phyloP scores from a whole-genome alignment of 2,888 invertebrate genomes.

The Scaptomyza cyrtandrae region DNA sequence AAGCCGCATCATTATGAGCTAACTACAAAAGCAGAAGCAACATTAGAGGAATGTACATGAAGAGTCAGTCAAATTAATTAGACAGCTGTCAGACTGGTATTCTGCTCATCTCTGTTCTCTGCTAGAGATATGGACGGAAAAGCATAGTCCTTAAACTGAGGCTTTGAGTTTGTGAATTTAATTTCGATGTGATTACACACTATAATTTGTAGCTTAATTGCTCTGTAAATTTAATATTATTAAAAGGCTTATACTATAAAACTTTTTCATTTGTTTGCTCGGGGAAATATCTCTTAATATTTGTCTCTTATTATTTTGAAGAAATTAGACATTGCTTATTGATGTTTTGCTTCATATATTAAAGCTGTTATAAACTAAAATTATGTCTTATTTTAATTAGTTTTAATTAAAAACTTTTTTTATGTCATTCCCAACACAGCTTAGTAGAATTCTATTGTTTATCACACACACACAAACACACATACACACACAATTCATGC shows the following conservation, averaged over 20 bases:
- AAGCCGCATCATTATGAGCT: slow-evolving; percentile 59
- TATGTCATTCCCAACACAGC: not conserved
- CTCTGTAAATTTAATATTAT: slow-evolving; percentile 7
- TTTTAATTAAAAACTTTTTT: not conserved
- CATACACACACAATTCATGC: slow-evolving; percentile 50
- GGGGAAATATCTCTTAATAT: not conserved
- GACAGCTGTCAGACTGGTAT: slow-evolving; percentile 49
- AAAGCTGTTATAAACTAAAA: too few relatives aligned
- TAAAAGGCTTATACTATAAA: not conserved
- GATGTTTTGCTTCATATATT: too few relatives aligned
- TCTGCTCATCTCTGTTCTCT: slow-evolving; percentile 15
- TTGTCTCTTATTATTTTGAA: too few relatives aligned
- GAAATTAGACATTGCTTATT: not conserved
- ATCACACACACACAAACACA: not conserved
- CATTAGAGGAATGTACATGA: slow-evolving; percentile 45
- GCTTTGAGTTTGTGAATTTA: slow-evolving; percentile 9
- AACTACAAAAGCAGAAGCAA: slow-evolving; percentile 34
- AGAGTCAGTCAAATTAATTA: slow-evolving; percentile 77
- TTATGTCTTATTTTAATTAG: not conserved
- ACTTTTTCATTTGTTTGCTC: not conserved
- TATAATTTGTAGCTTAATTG: slow-evolving; percentile 24
- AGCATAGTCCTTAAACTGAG: not conserved
- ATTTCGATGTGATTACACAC: slow-evolving; percentile 24
- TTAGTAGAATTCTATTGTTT: not conserved
- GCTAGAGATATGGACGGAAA: too few relatives aligned